Evolutionary conservation across 2,113 vertebrate genomes (phyloP), one percentile per base, ranked within the genome.

Genomic region (Colinus virginianus): DNA sequence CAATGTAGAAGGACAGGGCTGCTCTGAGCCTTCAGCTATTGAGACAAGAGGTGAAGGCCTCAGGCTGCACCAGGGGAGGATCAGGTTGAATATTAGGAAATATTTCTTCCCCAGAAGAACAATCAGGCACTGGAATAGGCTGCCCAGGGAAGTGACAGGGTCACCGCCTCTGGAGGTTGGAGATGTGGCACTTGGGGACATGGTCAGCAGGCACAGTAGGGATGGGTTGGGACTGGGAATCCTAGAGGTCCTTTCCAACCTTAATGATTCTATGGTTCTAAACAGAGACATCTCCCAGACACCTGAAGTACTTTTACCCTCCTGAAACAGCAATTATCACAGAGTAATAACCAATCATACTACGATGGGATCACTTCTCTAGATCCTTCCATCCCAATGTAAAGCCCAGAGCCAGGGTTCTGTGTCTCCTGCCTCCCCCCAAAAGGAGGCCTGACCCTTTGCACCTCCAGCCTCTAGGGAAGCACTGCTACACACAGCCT

Each of bases 351-450:
- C 26, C 32, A 19, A 22, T 34, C 43, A 12, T 12, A 36, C 69
- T 4, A 1, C 28, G 64, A 38, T 9, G n/a, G 9, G n/a, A 59
- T 55, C 15, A 9, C 11, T 61, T 26, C 26, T 45, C 13, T 34
- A 49, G 45, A 34, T 84, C 14, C 25, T 40, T 28, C 34, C 40
- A 58, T 28, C 38, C 28, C 28, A 64, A 32, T 7, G 22, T 13
- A 53, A 78, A 28, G 36, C 48, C 46, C 32, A 21, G 42, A 72
- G 30, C 13, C 56, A 42, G 10, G 28, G 7, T 76, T 36, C 36
- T 58, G 14, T n/a, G 3, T 3, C 63, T 26, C n/a, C 15, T 10
- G 5, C 43, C 11, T 32, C 21, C 36, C 12, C 0, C 3, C 3
- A 30, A 21, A 71, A 30, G 0, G 3, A 49, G 53, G 13, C 28